Evolutionary conservation across 2,797 vertebrate genomes (phyloP), one percentile per base, ranked within the genome.

Genomic region (Microctenopoma lineatum): DNA sequence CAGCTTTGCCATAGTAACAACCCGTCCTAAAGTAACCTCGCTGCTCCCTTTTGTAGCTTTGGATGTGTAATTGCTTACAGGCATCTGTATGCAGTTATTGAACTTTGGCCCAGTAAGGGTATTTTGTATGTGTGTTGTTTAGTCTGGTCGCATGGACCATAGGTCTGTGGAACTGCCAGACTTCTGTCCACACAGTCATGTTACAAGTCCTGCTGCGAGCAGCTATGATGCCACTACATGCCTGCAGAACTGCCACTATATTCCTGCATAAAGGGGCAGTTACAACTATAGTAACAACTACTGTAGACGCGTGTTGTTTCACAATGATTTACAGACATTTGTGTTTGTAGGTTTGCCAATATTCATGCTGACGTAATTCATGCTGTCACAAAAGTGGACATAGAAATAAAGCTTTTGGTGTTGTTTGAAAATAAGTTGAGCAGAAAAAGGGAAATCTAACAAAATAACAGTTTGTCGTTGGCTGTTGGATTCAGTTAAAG

Each of bases 41-140:
- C 42, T 48, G 79, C 87, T 77, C 84, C 86, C 89, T 45, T 85
- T 75, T 81, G 77, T 69, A 87, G 78, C 82, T 84, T 79, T 87
- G 85, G 86, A 91, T 61, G 71, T 88, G 79, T 91, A 91, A 91
- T 94, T 93, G 91, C 90, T 87, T 88, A 78, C 82, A 81, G 89
- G 89, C 89, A 91, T 92, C 78, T 87, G 74, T 84, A 88, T 80
- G 87, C 90, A 85, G 90, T 80, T 83, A 73, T 82, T 92, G 92
- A 95, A 95, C 95, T 95, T 92, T 95, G 90, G 91, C 90, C 94
- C 92, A 95, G 80, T 93, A 86, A 90, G 74, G 78, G 82, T 90
- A 88, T 88, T 90, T 77, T 84, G 14, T 73, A 67, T 57, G 66
- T 73, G 77, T 57, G 63, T 73, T 93, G 94, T 95, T 95, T 93